phyloP scores from a whole-genome alignment of 2,113 vertebrate species.

The Chiloscyllium plagiosum region DNA sequence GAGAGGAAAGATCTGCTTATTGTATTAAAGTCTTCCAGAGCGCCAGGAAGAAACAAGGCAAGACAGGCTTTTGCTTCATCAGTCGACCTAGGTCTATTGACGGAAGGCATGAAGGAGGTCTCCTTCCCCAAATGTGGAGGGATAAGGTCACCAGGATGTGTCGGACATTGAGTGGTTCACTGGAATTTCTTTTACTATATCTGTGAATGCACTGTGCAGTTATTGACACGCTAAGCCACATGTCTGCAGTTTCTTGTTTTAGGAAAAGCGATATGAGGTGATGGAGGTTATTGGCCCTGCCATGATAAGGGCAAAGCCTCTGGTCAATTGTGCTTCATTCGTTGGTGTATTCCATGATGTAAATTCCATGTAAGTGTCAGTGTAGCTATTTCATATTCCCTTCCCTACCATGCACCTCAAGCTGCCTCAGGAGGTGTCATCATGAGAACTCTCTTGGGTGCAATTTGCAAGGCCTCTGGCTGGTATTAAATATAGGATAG shows the following conservation, averaged over 20 bases:
- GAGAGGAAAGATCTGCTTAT: too few species aligned
- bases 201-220: neutral
- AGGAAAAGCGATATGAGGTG: neutral
- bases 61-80: neutral
- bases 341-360: neutral
- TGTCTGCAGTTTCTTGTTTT: neutral
- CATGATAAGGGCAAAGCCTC: neutral
- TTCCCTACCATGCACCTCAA: neutral
- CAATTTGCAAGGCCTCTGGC: too few species aligned
- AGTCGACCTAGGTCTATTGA: neutral
- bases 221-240: neutral
- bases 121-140: neutral
- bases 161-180: neutral
- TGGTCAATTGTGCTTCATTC: neutral
- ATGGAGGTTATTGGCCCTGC: neutral
- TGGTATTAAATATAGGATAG: too few species aligned
- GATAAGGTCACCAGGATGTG: neutral
- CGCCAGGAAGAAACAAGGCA: too few species aligned
- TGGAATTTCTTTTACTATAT: neutral
- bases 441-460: neutral
- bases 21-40: too few species aligned
- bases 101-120: neutral
- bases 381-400: neutral
- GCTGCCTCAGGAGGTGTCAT: neutral
- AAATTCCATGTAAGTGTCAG: neutral